Conservation (phyloP, 1,140 invertebrate species). For the Ostrea edulis region DNA sequence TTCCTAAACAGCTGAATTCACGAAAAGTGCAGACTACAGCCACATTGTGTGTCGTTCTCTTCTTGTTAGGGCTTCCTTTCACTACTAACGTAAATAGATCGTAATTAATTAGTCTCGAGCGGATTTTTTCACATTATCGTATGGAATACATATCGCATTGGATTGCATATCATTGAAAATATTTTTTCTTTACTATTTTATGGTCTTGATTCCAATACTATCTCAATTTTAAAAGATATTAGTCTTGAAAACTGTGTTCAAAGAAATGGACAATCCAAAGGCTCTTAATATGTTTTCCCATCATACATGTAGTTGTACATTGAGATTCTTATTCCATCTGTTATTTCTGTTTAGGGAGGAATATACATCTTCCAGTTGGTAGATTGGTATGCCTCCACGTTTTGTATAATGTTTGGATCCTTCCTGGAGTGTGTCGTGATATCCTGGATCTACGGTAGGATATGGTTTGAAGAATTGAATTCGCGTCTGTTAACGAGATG, state of each 20-base stretch:
- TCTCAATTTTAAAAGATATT: no score
- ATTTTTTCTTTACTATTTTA: no score
- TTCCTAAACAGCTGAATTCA: slow-evolving; percentile 79
- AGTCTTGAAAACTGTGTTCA: no score
- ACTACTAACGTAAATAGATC: slow-evolving; percentile 63
- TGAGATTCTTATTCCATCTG: neutral
- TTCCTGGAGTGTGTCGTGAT: slow-evolving; percentile 80
- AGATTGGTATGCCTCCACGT: slow-evolving; percentile 91
- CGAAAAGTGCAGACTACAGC: slow-evolving; percentile 58
- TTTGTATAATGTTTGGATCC: slow-evolving; percentile 89
- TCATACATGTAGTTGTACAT: no score
- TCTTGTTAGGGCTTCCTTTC: slow-evolving; percentile 65
- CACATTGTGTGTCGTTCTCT: slow-evolving; percentile 58
- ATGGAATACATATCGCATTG: neutral
- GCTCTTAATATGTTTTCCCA: no score
- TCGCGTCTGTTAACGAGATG: neutral
- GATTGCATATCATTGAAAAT: no score
- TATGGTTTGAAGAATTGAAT: neutral
- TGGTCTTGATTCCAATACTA: no score
- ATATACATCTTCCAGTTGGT: slow-evolving; percentile 91
- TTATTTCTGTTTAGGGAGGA: slow-evolving; percentile 80
- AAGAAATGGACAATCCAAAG: no score
- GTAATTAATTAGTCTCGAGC: neutral
- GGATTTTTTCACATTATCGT: neutral
- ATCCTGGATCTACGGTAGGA: slow-evolving; percentile 71